Percentiles rank a stretch among this genome's conserved stretches.
These are phyloP conservation scores for Xanthia icteritia DNA, from an alignment of 2,888 invertebrate species.

Conservation along the genomic window DNA sequence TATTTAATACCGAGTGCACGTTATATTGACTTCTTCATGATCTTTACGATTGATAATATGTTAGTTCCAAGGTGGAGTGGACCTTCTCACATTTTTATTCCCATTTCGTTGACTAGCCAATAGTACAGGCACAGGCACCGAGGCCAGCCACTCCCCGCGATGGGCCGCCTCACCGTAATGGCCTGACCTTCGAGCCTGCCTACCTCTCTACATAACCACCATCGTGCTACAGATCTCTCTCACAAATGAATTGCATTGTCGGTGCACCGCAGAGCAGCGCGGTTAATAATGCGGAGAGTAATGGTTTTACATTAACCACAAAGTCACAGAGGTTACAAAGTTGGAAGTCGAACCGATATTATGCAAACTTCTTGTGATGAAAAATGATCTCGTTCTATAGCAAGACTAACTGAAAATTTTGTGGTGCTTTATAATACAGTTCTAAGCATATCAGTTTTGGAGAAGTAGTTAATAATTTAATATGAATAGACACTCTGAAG, in stretches of 20 bases:
- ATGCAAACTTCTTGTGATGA: constrained; percentile 18
- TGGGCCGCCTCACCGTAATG: constrained; percentile 25
- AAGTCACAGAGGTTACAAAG: constrained; percentile 21
- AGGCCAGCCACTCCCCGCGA: constrained; percentile 45
- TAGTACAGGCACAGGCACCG: constrained; percentile 7
- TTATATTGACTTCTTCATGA: not conserved
- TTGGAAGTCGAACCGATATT: constrained; percentile 29
- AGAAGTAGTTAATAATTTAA: not conserved
- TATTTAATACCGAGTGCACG: not conserved
- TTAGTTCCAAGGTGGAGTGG: not conserved
- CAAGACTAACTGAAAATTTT: not conserved
- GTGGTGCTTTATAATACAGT: not conserved
- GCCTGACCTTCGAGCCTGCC: constrained; percentile 43
- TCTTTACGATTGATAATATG: no score
- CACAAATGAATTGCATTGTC: constrained; percentile 39
- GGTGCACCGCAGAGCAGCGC: constrained; percentile 30
- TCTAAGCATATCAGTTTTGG: not conserved
- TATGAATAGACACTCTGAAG: not conserved
- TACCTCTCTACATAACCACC: not conserved
- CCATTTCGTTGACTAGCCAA: not conserved
- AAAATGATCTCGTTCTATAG: not conserved
- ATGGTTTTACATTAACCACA: constrained; percentile 40
- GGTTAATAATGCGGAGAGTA: constrained; percentile 32
- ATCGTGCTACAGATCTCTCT: constrained; percentile 40
- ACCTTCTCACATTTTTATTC: constrained; percentile 6